Evolutionary conservation across 2,888 invertebrate genomes (phyloP).

Genomic region (Cordilura impudica): DNA sequence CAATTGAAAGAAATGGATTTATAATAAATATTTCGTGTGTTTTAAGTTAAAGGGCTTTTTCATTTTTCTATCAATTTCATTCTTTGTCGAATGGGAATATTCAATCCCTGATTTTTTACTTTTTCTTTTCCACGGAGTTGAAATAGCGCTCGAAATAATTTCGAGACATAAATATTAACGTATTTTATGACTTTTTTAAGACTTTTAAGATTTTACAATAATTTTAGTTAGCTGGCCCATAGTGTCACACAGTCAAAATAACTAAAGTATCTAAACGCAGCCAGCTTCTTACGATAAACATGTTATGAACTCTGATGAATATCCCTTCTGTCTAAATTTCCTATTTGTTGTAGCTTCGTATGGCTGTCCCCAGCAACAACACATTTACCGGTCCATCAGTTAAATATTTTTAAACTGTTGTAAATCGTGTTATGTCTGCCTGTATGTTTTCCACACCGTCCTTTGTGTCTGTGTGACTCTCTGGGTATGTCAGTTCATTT

Average conservation of each 20-base stretch:
- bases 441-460: conserved; percentile 12
- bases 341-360: background rate
- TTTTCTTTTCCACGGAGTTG: no score
- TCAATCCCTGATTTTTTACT: no score
- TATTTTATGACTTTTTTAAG: no score
- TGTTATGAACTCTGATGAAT: conserved; percentile 43
- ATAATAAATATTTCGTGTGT: no score
- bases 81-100: no score
- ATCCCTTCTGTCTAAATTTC: conserved; percentile 36
- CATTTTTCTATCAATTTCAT: no score
- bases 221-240: no score
- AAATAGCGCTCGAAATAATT: no score
- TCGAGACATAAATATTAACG: no score
- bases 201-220: no score
- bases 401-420: conserved; percentile 6
- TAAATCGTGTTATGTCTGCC: conserved; percentile 50
- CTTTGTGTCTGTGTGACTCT: background rate
- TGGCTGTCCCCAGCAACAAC: background rate
- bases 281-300: conserved; percentile 57
- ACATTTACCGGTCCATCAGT: background rate
- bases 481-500: conserved; percentile 20
- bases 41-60: no score
- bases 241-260: background rate
- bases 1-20: no score
- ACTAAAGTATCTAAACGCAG: conserved; percentile 40